Base-by-base conservation (phyloP, 2,888 invertebrate genomes). In the Leucania comma region DNA sequence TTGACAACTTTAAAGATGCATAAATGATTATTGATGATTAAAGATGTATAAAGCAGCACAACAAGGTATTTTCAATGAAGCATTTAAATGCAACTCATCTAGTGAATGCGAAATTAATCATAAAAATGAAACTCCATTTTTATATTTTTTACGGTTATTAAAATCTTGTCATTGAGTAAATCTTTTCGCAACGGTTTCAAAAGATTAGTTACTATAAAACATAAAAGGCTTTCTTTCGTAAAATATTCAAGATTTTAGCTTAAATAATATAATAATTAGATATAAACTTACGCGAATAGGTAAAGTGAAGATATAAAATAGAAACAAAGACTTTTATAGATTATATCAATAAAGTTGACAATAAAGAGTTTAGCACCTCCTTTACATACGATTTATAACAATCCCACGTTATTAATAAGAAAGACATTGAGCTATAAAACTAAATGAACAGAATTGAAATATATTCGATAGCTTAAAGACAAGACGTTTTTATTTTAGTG, bases 271-370 rank as follows among this genome's bases (percentile, higher is more conserved):
- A 14, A 46, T 60, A 32, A 38, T 26, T 59, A 51, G 2, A 42
- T 17, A 60, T 8, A 53, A 50, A 26, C 32, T 32, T 26, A 59
- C 38, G 22, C 17, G 54, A 24, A 48, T 35, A 46, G 17, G 26
- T 14, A 51, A 73, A 64, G 17, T 65, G 46, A 54, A 54, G n/a
- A 54, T 51, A 38, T 74, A 29, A 50, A 73, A 65, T 38, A 24
- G 29, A 66, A 65, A 50, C 24, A 46, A 51, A 56, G 42, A 68
- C 20, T 32, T 66, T 42, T 10, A 42, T 29, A 57, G 24, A 48
- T 42, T 26, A 67, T 26, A n/a, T 38, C 58, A 59, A 42, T 50
- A 73, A 59, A 75, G 42, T 68, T 75, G 54, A 38, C 32, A 60
- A 26, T 60, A 68, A 42, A 56, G 6, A 60, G 14, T 60, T 73